Evolutionary conservation across 2,888 invertebrate species (phyloP).

Genomic region (Leptarthrus brevirostris): DNA sequence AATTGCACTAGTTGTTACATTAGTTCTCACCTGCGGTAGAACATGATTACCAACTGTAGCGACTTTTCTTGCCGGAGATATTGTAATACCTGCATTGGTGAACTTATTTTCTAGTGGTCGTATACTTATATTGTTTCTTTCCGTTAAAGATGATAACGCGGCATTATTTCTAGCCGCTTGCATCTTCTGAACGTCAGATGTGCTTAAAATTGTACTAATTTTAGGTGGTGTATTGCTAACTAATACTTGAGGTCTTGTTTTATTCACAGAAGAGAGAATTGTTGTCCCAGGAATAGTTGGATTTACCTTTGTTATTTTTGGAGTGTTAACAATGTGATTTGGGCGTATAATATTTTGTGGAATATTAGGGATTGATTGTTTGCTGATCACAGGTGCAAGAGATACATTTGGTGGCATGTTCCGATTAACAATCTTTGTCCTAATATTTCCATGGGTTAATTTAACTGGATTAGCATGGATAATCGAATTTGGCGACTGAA

Average conservation of each 20-base stretch:
- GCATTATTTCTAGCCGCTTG: neutral
- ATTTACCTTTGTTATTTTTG: neutral
- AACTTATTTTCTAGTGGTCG: slow-evolving; percentile 47
- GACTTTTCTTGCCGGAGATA: slow-evolving; percentile 25
- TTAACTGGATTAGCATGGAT: neutral
- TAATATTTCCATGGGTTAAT: neutral
- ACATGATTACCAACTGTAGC: too few relatives aligned
- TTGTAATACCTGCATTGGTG: slow-evolving; percentile 45
- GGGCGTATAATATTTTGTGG: neutral
- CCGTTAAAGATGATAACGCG: neutral
- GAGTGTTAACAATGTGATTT: neutral
- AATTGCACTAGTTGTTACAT: neutral
- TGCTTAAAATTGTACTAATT: neutral
- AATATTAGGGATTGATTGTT: neutral
- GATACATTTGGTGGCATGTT: neutral
- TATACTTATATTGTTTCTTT: slow-evolving; percentile 24
- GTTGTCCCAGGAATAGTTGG: neutral
- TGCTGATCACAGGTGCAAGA: neutral
- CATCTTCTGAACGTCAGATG: neutral
- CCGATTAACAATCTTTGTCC: neutral
- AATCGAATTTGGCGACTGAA: neutral
- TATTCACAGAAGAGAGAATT: neutral
- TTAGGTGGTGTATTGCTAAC: neutral
- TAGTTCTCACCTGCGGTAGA: too few relatives aligned
- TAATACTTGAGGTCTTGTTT: neutral